phyloP scores from a whole-genome alignment of 1,140 invertebrate species.

The Dufourea novaeangliae region DNA sequence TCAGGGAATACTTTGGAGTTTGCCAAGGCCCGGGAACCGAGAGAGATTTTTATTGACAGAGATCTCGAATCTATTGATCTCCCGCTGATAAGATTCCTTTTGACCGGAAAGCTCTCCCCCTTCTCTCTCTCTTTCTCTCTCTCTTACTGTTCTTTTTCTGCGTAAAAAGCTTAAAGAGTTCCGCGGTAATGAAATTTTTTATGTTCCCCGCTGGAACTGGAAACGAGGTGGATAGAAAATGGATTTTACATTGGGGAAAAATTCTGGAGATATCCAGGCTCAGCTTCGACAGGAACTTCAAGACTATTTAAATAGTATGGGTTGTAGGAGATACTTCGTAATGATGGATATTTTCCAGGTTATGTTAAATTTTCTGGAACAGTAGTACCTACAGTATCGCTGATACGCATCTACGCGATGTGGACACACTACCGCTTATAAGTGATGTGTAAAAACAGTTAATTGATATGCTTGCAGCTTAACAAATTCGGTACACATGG shows the following conservation, averaged over 20 bases:
- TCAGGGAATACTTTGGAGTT: neutral
- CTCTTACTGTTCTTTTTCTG: neutral
- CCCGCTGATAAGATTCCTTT: slow-evolving; percentile 13
- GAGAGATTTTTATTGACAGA: slow-evolving; percentile 31
- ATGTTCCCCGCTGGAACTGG: no score
- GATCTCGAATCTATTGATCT: slow-evolving; percentile 3
- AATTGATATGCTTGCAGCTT: no score
- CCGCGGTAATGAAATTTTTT: neutral
- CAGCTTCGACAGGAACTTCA: neutral
- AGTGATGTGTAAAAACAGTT: no score
- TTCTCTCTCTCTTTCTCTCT: no score
- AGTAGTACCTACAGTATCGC: no score
- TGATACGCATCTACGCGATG: no score
- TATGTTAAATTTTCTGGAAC: no score
- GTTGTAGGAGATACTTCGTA: no score
- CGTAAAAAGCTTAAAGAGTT: neutral
- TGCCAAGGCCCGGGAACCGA: neutral
- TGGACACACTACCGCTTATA: no score
- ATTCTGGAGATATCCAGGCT: neutral
- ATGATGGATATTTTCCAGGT: no score
- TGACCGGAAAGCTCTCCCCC: no score
- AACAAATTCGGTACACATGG: no score
- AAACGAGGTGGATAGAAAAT: neutral
- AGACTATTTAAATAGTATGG: neutral
- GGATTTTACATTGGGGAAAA: neutral